Conservation (phyloP, 2,113 vertebrate genomes). For the Cyanocitta stelleri region DNA sequence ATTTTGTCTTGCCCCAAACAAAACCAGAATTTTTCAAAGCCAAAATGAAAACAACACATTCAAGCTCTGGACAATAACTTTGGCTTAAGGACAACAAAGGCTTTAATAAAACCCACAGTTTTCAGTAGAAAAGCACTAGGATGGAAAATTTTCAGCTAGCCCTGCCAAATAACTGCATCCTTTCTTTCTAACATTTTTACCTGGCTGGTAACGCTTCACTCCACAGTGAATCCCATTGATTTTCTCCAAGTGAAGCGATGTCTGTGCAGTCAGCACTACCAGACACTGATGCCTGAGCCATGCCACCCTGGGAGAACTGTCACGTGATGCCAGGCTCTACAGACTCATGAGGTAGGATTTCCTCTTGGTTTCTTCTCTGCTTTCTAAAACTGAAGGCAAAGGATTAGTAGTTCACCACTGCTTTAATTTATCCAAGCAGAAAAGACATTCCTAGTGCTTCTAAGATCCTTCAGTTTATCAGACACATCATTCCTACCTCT, state of each 20-base stretch:
- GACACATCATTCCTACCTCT: background rate
- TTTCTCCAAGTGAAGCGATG: accelerated
- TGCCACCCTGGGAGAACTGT: background rate
- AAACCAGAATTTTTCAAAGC: background rate
- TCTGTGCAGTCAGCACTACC: background rate
- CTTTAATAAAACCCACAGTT: background rate
- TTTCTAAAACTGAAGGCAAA: background rate
- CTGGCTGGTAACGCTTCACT: background rate
- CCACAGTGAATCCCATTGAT: background rate
- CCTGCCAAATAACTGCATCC: background rate
- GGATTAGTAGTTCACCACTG: background rate
- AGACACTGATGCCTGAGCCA: background rate
- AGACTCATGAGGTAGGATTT: background rate
- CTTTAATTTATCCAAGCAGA: background rate
- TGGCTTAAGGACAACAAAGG: background rate
- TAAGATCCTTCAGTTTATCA: background rate
- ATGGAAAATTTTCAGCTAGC: background rate
- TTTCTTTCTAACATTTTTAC: background rate
- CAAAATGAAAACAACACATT: background rate
- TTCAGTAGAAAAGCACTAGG: background rate
- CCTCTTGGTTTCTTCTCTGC: background rate
- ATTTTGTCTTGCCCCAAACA: background rate
- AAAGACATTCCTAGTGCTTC: background rate
- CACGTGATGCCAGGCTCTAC: background rate
- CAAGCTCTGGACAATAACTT: background rate